phyloP scores from a whole-genome alignment of 2,797 vertebrate genomes.

The Salmo trutta region DNA sequence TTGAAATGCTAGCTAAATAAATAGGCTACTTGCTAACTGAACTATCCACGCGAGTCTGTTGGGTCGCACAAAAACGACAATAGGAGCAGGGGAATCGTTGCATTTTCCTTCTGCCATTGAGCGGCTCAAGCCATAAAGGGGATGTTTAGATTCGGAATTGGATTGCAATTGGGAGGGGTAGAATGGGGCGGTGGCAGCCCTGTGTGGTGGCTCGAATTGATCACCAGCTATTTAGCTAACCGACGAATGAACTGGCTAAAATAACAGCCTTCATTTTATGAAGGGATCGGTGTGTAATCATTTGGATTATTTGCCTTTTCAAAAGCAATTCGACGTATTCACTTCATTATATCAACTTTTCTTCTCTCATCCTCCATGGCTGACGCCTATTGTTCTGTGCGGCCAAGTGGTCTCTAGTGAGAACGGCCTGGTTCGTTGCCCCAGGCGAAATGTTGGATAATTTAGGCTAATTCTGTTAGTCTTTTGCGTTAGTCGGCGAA shows the following conservation, averaged over 20 bases:
- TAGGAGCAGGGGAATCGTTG: neutral
- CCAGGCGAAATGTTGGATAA: constrained; percentile 19
- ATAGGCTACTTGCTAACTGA: neutral
- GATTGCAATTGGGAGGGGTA: constrained; percentile 15
- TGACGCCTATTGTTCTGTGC: constrained; percentile 77
- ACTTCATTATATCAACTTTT: constrained; percentile 41
- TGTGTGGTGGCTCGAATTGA: constrained; percentile 37
- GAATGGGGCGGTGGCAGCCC: constrained; percentile 74
- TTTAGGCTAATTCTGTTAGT: constrained; percentile 40
- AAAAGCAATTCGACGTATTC: constrained; percentile 3
- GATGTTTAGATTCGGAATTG: constrained; percentile 7
- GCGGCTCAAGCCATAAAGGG: constrained; percentile 3
- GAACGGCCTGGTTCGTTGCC: constrained; percentile 42
- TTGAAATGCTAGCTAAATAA: neutral
- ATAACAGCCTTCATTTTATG: neutral
- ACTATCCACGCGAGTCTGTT: neutral
- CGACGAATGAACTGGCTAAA: neutral
- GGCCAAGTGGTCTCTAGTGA: constrained; percentile 50
- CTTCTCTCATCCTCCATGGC: constrained; percentile 50
- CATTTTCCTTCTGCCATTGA: constrained; percentile 4
- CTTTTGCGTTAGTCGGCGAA: constrained; percentile 12
- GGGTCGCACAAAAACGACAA: neutral
- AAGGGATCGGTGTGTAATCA: neutral
- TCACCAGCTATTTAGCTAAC: constrained; percentile 20
- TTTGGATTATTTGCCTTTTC: neutral